Percentiles rank a stretch among this genome's conserved stretches.
phyloP scores from a whole-genome alignment of 2,113 vertebrate species.

The Cyphomyrus discorhynchus region DNA sequence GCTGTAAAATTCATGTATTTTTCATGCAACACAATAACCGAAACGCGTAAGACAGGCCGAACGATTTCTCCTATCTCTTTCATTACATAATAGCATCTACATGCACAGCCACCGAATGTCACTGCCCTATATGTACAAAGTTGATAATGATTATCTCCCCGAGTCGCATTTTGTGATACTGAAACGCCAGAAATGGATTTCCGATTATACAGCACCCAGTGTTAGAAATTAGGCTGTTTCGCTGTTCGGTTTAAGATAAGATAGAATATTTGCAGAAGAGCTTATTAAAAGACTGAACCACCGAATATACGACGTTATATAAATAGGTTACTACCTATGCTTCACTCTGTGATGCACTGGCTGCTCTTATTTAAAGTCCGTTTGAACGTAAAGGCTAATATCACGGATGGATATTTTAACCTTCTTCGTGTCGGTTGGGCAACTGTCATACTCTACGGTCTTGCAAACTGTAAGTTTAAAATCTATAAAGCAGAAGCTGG shows the following conservation, averaged over 20 bases:
- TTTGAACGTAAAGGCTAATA: not conserved
- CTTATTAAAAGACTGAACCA: constrained; percentile 21
- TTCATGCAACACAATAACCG: not conserved
- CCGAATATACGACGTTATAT: constrained; percentile 18
- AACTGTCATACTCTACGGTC: not conserved
- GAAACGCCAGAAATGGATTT: constrained; percentile 28
- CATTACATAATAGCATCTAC: constrained; percentile 20
- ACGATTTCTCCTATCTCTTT: constrained; percentile 12
- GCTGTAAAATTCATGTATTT: not conserved
- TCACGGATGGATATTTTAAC: not conserved
- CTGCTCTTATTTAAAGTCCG: not conserved
- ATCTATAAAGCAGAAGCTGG: not conserved
- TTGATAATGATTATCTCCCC: constrained; percentile 24
- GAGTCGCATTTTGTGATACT: constrained; percentile 20
- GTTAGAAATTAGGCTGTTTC: constrained; percentile 25
- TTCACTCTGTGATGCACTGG: not conserved
- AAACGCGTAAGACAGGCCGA: not conserved
- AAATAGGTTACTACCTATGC: constrained; percentile 5
- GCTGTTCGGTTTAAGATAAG: constrained; percentile 21
- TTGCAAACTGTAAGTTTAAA: constrained; percentile 1
- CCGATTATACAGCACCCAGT: constrained; percentile 21
- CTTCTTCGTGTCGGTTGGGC: not conserved
- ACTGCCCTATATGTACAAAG: constrained; percentile 11
- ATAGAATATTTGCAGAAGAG: constrained; percentile 22
- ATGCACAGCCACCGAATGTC: constrained; percentile 5